Conservation (phyloP, 2,113 vertebrate genomes). For the Chaetura pelagica region DNA sequence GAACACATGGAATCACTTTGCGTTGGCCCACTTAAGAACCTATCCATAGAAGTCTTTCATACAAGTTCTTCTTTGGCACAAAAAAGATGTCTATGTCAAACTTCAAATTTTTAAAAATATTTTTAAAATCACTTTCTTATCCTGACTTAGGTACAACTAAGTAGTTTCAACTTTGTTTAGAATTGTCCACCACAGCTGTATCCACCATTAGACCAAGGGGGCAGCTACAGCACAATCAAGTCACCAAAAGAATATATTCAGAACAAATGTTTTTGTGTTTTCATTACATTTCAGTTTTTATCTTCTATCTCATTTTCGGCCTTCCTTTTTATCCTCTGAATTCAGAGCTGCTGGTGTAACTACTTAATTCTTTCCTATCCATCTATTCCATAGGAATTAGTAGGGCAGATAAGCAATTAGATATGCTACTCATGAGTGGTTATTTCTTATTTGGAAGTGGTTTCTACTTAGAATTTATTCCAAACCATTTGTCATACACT, state of each 20-base stretch:
- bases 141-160: not conserved
- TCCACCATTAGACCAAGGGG: not conserved
- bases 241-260: not conserved
- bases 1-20: not conserved
- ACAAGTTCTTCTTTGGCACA: not conserved
- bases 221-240: not conserved
- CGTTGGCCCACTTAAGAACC: not conserved
- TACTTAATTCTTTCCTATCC: not conserved
- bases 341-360: not conserved
- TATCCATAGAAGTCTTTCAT: not conserved
- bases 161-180: not conserved
- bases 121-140: not conserved
- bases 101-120: not conserved
- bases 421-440: not conserved
- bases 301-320: not conserved
- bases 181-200: not conserved
- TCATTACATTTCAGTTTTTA: not conserved
- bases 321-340: not conserved
- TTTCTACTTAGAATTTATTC: constrained; percentile 30
- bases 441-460: constrained; percentile 40
- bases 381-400: not conserved
- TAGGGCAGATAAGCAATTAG: constrained; percentile 19
- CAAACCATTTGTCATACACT: constrained; percentile 13
- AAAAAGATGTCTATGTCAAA: too few relatives aligned
- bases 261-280: not conserved